These are phyloP conservation scores for Eubasilissa splendida DNA, from an alignment of 2,888 invertebrate species.

Conservation along the genomic window DNA sequence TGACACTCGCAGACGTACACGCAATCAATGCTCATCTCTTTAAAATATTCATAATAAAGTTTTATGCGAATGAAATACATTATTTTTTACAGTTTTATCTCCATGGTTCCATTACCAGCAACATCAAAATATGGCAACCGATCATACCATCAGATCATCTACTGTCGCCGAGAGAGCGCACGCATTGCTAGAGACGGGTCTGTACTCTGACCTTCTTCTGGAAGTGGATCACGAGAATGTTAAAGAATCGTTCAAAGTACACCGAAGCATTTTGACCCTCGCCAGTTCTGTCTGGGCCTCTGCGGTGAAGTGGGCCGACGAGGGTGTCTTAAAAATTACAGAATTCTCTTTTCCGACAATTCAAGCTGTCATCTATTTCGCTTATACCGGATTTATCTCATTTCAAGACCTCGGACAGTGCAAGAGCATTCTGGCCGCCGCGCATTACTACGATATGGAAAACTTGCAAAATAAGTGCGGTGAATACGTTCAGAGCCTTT, in stretches of 20 bases:
- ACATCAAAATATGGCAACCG: neutral
- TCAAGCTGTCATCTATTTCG: slow-evolving; percentile 29
- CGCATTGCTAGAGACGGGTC: slow-evolving; percentile 24
- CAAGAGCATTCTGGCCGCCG: slow-evolving; percentile 39
- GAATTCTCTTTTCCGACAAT: slow-evolving; percentile 41
- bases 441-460: slow-evolving; percentile 48
- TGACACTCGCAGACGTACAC: neutral
- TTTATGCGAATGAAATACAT: neutral
- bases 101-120: neutral
- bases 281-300: slow-evolving; percentile 48
- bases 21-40: neutral
- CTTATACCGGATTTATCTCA: slow-evolving; percentile 35
- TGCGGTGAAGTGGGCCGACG: slow-evolving; percentile 38
- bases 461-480: slow-evolving; percentile 28
- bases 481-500: slow-evolving; percentile 13
- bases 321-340: slow-evolving; percentile 20
- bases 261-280: slow-evolving; percentile 42
- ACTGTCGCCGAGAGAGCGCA: slow-evolving; percentile 7
- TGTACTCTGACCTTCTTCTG: slow-evolving; percentile 45
- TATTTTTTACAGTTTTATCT: neutral
- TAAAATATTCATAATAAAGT: neutral
- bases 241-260: slow-evolving; percentile 24
- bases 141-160: neutral
- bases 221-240: slow-evolving; percentile 22
- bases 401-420: slow-evolving; percentile 39